Evolutionary conservation across 1,140 invertebrate genomes (phyloP), one percentile per base, ranked within the genome.

Genomic region (Ooceraea biroi): DNA sequence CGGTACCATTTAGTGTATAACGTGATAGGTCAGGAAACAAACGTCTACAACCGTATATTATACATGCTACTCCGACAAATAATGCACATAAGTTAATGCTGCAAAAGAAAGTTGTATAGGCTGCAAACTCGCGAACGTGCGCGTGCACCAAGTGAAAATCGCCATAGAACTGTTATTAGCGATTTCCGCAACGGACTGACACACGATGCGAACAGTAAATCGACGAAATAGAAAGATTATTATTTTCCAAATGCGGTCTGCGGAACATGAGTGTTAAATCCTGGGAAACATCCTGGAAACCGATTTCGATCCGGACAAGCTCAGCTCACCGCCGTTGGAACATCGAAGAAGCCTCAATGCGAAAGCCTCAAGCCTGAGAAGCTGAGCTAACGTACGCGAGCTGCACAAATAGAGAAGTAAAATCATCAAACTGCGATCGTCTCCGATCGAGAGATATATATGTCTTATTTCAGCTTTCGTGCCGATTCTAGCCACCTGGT

Each of bases 1-100:
- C 36, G 36, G 41, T 46, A n/a, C 44, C 44, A 60, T 73, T 73
- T 82, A 73, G 74, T 3, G 36, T 44, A 73, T 60, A 72, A 63
- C 46, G 19, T 73, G 78, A 82, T 61, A 82, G 78, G 46, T 82
- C 78, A 63, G 57, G 36, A 36, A 7, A 36, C 2, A 41, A 72
- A 74, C 27, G 19, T 19, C 65, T 58, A 82, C 61, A 80, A 80
- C 78, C 68, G 69, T 69, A 74, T 82, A 74, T 82, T 74, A 63
- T n/a, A 7, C 41, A 69, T n/a, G 65, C 76, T 61, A 52, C 41
- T 80, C n/a, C n/a, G 36, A 69, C 57, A 69, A 80, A 58, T 69
- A 78, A 57, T 30, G 25, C 14, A 69, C 12, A 17, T 57, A 69
- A 27, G 68, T 52, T 44, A 44, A 41, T 11, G 74, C 17, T n/a